Conservation (phyloP, 2,797 vertebrate species). For the Silurus aristotelis region DNA sequence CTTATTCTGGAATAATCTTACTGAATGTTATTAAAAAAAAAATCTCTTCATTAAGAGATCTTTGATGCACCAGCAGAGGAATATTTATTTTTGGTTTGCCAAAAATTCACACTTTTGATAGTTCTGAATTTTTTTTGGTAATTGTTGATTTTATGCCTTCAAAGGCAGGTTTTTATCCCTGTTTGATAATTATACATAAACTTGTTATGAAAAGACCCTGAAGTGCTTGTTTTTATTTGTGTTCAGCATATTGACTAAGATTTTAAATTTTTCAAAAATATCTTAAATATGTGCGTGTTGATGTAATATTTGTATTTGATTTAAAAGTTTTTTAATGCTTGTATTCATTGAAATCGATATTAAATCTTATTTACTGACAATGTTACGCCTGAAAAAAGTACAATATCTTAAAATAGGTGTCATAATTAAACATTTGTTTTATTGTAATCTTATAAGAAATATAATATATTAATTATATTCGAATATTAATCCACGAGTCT, state of each 20-base stretch:
- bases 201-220: not conserved
- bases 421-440: not conserved
- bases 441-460: not conserved
- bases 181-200: constrained; percentile 46
- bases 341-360: too few species aligned
- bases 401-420: not conserved
- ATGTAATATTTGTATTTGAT: not conserved
- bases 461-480: too few species aligned
- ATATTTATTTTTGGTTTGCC: constrained; percentile 48
- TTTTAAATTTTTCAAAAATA: not conserved
- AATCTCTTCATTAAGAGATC: constrained; percentile 50
- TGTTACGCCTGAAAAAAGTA: not conserved
- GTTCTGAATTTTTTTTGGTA: constrained; percentile 43
- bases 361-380: too few species aligned
- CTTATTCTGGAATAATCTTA: constrained; percentile 40
- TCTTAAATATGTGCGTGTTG: not conserved
- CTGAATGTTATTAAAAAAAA: constrained; percentile 57
- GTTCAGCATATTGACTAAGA: not conserved
- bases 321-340: too few species aligned
- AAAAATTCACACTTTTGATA: constrained; percentile 26
- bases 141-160: constrained; percentile 45
- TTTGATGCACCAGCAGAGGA: constrained; percentile 33
- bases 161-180: constrained; percentile 44
- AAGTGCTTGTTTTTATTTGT: constrained; percentile 17
- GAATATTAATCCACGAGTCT: too few species aligned